These are phyloP conservation scores for Lagria hirta DNA, from an alignment of 2,888 invertebrate genomes.

Conservation along the genomic window DNA sequence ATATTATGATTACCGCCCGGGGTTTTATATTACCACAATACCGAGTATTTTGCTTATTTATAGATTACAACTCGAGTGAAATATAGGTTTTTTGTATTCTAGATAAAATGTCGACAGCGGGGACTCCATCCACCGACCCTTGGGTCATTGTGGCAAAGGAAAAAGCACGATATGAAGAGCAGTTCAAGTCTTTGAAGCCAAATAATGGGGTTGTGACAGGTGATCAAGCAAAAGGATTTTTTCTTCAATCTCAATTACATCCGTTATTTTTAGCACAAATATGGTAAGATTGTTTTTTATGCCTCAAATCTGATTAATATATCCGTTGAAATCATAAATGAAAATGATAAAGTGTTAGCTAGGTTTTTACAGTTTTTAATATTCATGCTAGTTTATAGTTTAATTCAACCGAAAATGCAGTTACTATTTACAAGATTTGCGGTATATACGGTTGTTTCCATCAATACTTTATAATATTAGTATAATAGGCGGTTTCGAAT, in stretches of 20 bases:
- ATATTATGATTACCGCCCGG: conserved; percentile 6
- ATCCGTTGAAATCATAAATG: too few relatives aligned
- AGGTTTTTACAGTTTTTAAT: too few relatives aligned
- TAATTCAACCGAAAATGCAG: too few relatives aligned
- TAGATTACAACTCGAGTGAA: too few relatives aligned
- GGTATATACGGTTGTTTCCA: too few relatives aligned
- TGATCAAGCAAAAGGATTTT: conserved; percentile 90
- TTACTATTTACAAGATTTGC: too few relatives aligned
- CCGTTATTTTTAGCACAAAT: conserved; percentile 89
- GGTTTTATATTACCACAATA: conserved; percentile 7
- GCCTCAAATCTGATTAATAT: not conserved
- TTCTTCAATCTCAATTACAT: conserved; percentile 87
- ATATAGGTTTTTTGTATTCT: conserved; percentile 1
- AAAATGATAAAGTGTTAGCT: too few relatives aligned
- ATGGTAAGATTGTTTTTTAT: conserved; percentile 66
- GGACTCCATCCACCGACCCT: conserved; percentile 64
- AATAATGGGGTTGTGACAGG: conserved; percentile 86
- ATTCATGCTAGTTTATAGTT: too few relatives aligned
- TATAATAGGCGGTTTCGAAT: too few relatives aligned
- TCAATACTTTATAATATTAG: too few relatives aligned
- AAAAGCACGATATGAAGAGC: conserved; percentile 84
- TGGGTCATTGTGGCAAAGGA: conserved; percentile 89
- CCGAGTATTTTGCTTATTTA: too few relatives aligned
- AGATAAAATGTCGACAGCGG: conserved; percentile 49
- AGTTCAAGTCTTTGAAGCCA: conserved; percentile 87